These are phyloP conservation scores for Muscicapa striata DNA, from an alignment of 2,797 vertebrate genomes.

Conservation along the genomic window DNA sequence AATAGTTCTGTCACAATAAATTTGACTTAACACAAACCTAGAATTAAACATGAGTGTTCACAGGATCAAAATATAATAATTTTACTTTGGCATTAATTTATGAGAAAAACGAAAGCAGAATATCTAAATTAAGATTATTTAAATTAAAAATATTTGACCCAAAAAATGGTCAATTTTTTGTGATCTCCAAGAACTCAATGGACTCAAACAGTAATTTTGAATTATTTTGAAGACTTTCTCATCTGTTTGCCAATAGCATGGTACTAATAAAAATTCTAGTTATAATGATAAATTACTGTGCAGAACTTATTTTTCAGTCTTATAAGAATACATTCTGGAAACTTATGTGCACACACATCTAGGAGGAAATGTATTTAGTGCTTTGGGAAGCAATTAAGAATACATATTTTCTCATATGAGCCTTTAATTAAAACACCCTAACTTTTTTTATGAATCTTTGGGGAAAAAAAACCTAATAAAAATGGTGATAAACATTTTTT, in stretches of 20 bases:
- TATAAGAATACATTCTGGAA: neutral
- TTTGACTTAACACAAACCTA: neutral
- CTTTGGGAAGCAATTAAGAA: constrained; percentile 21
- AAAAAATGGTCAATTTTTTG: neutral
- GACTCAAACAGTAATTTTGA: neutral
- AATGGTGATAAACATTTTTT: neutral
- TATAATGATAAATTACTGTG: neutral
- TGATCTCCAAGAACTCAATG: neutral
- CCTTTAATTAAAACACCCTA: constrained; percentile 14
- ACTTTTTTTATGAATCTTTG: neutral
- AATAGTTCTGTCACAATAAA: constrained; percentile 1
- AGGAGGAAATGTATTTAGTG: neutral
- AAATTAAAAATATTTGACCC: neutral
- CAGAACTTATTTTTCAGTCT: neutral
- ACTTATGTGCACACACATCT: neutral
- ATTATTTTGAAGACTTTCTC: neutral
- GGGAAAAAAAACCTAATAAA: fast-evolving
- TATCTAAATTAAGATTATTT: neutral
- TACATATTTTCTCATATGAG: neutral
- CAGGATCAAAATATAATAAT: neutral
- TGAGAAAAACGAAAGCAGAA: neutral
- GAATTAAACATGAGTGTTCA: neutral
- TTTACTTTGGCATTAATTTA: neutral
- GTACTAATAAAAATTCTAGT: neutral
- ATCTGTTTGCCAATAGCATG: neutral